Base-by-base conservation (phyloP, 2,888 invertebrate genomes). In the Stenurella melanura region DNA sequence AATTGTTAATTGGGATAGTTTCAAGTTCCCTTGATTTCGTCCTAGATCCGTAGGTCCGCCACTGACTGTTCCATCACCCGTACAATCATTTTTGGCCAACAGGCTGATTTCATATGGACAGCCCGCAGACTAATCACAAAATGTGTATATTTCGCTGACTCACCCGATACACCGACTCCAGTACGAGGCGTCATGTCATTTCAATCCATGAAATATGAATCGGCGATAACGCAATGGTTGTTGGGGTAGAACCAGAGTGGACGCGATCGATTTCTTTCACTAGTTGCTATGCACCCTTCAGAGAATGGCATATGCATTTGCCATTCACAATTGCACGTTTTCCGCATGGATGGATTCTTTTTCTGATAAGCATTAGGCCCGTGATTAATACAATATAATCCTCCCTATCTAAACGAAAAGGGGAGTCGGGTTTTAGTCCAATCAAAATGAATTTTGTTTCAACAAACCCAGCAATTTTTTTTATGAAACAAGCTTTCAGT, bases 221-320 rank as follows among this genome's bases (percentile, higher is more conserved):
- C 58, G 61, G 72, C 50, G 75, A 75, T 71, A 75, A 75, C 60
- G 15, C 67, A 54, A 54, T 42, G 72, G 60, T 60, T 71, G 71
- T 76, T 76, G 76, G 76, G 73, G 76, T 76, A 76, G 76, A 69
- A 56, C 74, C 15, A 56, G 61, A 30, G 34, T 38, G 18, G 73
- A 54, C 30, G 56, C 12, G 64, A 76, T 76, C 67, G 76, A 76
- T 73, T 71, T 61, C 66, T 72, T 73, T 64, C 58, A 76, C 76
- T 76, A 76, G 76, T 76, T 76, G 76, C 76, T 73, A 76, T 73
- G 73, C 76, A 73, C 76, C 76, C 76, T 38, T 73, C 77, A 74
- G 80, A 76, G 80, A 76, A 66, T 71, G 71, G 66, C 73, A 61
- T 30, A 63, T 68, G 74, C 74, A 74, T 30, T 61, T 68, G 26